A percentile compares a stretch with the other conserved stretches of the same genome.
These are phyloP conservation scores for Scylla paramamosain DNA, from an alignment of 1,140 invertebrate species.

Conservation along the genomic window DNA sequence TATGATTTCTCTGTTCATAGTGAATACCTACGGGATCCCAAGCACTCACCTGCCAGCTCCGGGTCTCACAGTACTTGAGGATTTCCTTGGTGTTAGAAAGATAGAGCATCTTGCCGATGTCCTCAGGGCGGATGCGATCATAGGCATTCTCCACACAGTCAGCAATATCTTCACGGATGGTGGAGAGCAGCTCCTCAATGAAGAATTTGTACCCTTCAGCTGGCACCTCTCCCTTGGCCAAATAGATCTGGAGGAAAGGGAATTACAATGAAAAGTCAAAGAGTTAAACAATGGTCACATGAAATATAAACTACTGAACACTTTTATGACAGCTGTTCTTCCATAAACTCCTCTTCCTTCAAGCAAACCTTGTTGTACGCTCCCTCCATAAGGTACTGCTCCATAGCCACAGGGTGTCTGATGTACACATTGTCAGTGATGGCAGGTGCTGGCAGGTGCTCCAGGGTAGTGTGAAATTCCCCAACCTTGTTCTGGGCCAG, in stretches of 20 bases:
- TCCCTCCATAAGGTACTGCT: conserved; percentile 99
- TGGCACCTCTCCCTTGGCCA: conserved; percentile 96
- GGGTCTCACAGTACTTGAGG: conserved; percentile 85
- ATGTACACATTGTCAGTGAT: conserved; percentile 97
- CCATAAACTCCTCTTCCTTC: background rate
- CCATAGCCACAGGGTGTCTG: conserved; percentile 95
- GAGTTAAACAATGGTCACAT: background rate
- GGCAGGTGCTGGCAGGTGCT: conserved; percentile 94
- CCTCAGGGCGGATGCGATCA: conserved; percentile 91
- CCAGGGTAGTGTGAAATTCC: conserved; percentile 99
- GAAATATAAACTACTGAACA: background rate
- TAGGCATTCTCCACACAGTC: conserved; percentile 98
- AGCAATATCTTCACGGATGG: conserved; percentile 97
- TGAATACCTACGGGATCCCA: too few relatives aligned
- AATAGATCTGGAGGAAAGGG: conserved; percentile 85
- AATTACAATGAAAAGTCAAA: background rate
- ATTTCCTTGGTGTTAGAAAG: conserved; percentile 88
- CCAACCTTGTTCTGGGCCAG: conserved; percentile 97
- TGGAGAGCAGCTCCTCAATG: conserved; percentile 97
- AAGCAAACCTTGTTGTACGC: conserved; percentile 95
- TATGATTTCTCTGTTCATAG: too few relatives aligned
- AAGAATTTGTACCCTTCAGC: conserved; percentile 97
- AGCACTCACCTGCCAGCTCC: background rate
- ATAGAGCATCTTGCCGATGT: conserved; percentile 95
- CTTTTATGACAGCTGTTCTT: background rate